These are phyloP conservation scores for Hippocampus kuda DNA, from an alignment of 2,797 vertebrate species.

Conservation along the genomic window DNA sequence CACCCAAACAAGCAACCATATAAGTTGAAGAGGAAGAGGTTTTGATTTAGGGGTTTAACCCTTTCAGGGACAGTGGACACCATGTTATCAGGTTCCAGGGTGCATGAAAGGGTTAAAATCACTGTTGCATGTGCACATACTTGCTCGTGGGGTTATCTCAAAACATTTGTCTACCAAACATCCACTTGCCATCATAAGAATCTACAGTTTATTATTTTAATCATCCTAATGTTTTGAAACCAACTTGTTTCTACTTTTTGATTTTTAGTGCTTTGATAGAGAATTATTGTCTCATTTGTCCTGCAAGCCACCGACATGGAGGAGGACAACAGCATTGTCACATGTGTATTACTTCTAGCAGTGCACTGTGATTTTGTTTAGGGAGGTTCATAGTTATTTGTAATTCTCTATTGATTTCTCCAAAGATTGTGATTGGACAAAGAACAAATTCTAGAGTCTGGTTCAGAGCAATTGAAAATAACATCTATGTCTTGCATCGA, in stretches of 20 bases:
- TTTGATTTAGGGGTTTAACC: neutral
- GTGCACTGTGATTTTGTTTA: neutral
- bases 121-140: neutral
- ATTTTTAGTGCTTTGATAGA: too few species aligned
- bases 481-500: neutral
- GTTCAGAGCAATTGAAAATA: neutral
- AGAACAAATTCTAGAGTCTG: constrained; percentile 2
- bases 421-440: neutral
- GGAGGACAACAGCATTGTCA: neutral
- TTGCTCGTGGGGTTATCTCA: neutral
- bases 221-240: too few species aligned
- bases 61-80: too few species aligned
- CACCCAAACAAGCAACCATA: neutral
- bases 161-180: neutral
- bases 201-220: neutral
- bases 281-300: too few species aligned
- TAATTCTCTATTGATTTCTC: neutral
- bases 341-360: neutral
- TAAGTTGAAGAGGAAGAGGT: neutral
- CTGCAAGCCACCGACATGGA: neutral
- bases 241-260: too few species aligned
- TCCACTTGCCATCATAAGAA: neutral
- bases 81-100: too few species aligned
- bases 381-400: neutral
- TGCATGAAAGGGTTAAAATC: neutral